Percentiles rank a stretch among this genome's conserved stretches.
Conservation (phyloP, 92 coral and sea anemone genomes). For the Porites divaricata region DNA sequence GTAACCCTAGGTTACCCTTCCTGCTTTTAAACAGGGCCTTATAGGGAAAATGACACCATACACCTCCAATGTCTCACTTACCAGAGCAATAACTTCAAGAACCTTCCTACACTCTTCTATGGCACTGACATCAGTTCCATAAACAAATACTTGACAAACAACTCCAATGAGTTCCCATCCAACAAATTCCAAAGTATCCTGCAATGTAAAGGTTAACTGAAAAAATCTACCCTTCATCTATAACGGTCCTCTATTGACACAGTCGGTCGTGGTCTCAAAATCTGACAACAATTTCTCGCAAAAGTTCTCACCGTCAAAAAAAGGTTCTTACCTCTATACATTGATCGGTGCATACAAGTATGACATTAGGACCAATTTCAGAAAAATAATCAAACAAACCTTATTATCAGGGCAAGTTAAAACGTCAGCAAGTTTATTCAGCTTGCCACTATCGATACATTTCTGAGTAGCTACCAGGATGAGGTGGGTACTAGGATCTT, state of each 20-base stretch:
- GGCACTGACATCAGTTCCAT: constrained; percentile 4
- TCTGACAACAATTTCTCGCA: too few relatives aligned
- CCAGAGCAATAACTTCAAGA: constrained; percentile 73
- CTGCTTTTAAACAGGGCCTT: too few relatives aligned
- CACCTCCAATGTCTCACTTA: constrained; percentile 5
- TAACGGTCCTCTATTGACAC: too few relatives aligned
- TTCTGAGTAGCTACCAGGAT: constrained; percentile 73
- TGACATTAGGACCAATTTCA: too few relatives aligned
- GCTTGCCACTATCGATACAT: constrained; percentile 65
- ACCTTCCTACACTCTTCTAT: constrained; percentile 21
- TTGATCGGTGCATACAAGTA: too few relatives aligned
- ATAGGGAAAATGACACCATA: too few relatives aligned
- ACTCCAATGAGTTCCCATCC: constrained; percentile 89
- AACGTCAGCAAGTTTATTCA: constrained; percentile 47
- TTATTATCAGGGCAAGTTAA: constrained; percentile 54
- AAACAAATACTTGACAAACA: constrained; percentile 52
- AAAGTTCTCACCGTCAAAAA: too few relatives aligned
- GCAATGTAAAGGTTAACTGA: constrained; percentile 3
- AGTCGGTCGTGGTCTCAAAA: too few relatives aligned
- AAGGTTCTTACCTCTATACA: too few relatives aligned
- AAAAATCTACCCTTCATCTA: not conserved
- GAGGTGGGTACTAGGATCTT: constrained; percentile 61
- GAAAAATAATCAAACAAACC: constrained; percentile 28
- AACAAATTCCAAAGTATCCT: constrained; percentile 83
- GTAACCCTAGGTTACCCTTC: too few relatives aligned